phyloP scores from a whole-genome alignment of 1,140 invertebrate species.

The Teleopsis dalmanni region DNA sequence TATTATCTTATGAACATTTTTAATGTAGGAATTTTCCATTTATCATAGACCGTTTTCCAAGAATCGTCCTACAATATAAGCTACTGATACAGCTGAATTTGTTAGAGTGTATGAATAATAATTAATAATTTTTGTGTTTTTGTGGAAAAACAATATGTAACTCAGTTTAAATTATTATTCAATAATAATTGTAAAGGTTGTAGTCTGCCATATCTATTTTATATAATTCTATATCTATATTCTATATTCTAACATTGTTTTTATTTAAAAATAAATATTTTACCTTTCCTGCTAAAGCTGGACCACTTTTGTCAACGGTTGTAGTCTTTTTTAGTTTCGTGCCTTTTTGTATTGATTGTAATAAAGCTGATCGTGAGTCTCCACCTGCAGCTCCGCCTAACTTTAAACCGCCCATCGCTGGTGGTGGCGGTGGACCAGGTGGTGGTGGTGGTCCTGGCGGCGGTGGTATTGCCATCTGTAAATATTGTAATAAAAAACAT shows the following conservation, averaged over 20 bases:
- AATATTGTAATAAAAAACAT: background rate
- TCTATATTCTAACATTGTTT: too few species aligned
- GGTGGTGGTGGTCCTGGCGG: constrained; percentile 58
- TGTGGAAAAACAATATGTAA: too few species aligned
- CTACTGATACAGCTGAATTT: too few species aligned
- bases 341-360: constrained; percentile 77
- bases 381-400: constrained; percentile 46
- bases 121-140: too few species aligned
- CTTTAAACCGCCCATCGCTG: constrained; percentile 37
- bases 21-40: too few species aligned
- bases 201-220: too few species aligned
- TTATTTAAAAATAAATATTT: too few species aligned
- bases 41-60: too few species aligned
- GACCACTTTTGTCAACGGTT: constrained; percentile 82
- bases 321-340: constrained; percentile 74
- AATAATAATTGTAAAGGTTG: background rate
- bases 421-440: constrained; percentile 51
- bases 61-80: too few species aligned
- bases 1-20: too few species aligned
- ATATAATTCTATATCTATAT: constrained; percentile 9
- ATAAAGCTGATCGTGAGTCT: constrained; percentile 57
- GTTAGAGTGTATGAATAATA: too few species aligned
- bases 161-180: too few species aligned
- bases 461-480: constrained; percentile 48
- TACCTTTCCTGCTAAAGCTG: constrained; percentile 57